phyloP scores from a whole-genome alignment of 2,797 vertebrate species.

The Odontamblyopus lacepedii region DNA sequence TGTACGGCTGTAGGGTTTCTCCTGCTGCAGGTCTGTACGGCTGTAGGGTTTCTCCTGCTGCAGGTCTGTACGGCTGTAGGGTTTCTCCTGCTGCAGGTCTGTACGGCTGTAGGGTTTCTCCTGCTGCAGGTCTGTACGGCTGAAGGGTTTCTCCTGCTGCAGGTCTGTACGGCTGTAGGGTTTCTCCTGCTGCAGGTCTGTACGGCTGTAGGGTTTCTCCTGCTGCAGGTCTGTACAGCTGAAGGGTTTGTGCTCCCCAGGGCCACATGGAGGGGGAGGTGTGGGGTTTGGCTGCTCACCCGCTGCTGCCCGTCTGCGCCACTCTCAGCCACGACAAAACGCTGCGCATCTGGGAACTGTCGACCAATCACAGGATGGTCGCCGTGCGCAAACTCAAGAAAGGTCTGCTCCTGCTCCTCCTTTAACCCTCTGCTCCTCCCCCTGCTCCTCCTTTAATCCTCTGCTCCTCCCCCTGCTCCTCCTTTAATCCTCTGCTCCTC shows the following conservation, averaged over 20 bases:
- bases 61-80: no score
- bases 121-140: no score
- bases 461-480: no score
- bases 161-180: no score
- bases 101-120: no score
- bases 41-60: no score
- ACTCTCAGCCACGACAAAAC: conserved; percentile 96
- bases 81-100: no score
- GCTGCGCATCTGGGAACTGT: conserved; percentile 95
- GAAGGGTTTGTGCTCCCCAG: conserved; percentile 63
- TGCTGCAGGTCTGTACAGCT: not conserved
- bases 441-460: no score
- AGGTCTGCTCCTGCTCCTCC: conserved; percentile 71
- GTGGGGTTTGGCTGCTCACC: conserved; percentile 93
- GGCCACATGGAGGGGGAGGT: conserved; percentile 98
- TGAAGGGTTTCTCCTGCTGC: no score
- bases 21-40: no score
- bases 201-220: not conserved
- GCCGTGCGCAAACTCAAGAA: conserved; percentile 97
- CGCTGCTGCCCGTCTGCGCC: conserved; percentile 93
- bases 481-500: no score
- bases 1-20: no score
- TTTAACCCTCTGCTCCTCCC: not conserved
- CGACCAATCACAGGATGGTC: conserved; percentile 94
- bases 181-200: conserved; percentile 65